Evolutionary conservation across 2,888 invertebrate species (phyloP), one percentile per base, ranked within the genome.

Genomic region (Nephrotoma guestfalica): DNA sequence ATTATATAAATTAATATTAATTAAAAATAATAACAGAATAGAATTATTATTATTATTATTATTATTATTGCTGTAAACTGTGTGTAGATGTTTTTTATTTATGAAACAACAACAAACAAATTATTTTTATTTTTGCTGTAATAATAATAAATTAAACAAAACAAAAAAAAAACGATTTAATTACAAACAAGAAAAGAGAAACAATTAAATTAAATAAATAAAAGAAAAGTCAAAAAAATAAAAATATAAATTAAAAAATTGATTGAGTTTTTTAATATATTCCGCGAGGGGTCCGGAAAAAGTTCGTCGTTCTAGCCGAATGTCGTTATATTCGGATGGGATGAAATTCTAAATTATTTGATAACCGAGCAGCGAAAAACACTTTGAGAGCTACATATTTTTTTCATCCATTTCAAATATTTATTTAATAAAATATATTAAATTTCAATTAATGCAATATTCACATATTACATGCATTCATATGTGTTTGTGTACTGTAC

Each of bases 1-100:
- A 40, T 84, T 47, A 86, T 86, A 71, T 71, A 71, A 71, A 71
- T 71, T 71, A 71, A 71, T 71, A 71, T 71, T 71, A 86, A 47
- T 45, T 85, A 42, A 41, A n/a, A 45, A 86, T 41, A 45, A 86
- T 43, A 86, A 86, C 13, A 86, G 43, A 30, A 86, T 40, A 43
- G 30, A 86, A 86, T 71, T 71, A 71, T 30, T 40, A 83, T 40
- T 13, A 71, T 15, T 40, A 83, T 40, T 13, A 71, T 15, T 15
- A 83, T 11, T 83, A 18, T 86, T 47, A 47, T 86, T 86, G 86
- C 86, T 86, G 86, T 86, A 86, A 30, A 86, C 47, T 86, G 86
- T 86, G 86, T 86, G 86, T 86, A 47, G 86, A 86, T 86, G 86
- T 86, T 85, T 86, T 71, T 71, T 71, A 71, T 71, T 71, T 85